Conservation (phyloP, 2,888 invertebrate species). For the Acrocyrtus sp. region DNA sequence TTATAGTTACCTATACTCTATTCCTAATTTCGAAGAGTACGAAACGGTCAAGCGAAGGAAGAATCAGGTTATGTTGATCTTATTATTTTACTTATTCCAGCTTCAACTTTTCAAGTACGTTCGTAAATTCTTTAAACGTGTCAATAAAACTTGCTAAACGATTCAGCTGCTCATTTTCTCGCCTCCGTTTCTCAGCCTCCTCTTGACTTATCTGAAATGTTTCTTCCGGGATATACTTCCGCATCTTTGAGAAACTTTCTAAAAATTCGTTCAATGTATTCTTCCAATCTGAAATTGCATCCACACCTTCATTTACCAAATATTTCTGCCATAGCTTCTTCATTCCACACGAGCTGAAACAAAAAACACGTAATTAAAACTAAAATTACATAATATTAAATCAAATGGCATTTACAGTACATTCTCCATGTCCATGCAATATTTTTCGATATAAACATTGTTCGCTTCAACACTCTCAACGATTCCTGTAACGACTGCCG, state of each 20-base stretch:
- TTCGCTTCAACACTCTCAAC: too few relatives aligned
- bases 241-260: conserved; percentile 18
- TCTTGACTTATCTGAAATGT: too few relatives aligned
- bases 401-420: too few relatives aligned
- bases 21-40: too few relatives aligned
- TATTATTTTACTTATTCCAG: too few relatives aligned
- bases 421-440: too few relatives aligned
- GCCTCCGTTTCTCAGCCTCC: neutral
- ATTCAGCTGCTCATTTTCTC: conserved; percentile 11
- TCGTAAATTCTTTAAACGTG: neutral
- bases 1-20: too few relatives aligned
- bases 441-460: too few relatives aligned
- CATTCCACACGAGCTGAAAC: conserved; percentile 13
- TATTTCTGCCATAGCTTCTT: neutral
- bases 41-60: too few relatives aligned
- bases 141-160: neutral
- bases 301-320: conserved; percentile 1
- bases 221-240: conserved; percentile 7
- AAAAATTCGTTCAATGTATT: conserved; percentile 6
- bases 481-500: neutral
- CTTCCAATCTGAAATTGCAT: conserved; percentile 3
- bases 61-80: too few relatives aligned
- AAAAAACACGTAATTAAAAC: too few relatives aligned
- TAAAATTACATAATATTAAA: too few relatives aligned
- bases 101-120: neutral